Conservation (phyloP, 2,888 invertebrate species). For the Trachelus tabidus region DNA sequence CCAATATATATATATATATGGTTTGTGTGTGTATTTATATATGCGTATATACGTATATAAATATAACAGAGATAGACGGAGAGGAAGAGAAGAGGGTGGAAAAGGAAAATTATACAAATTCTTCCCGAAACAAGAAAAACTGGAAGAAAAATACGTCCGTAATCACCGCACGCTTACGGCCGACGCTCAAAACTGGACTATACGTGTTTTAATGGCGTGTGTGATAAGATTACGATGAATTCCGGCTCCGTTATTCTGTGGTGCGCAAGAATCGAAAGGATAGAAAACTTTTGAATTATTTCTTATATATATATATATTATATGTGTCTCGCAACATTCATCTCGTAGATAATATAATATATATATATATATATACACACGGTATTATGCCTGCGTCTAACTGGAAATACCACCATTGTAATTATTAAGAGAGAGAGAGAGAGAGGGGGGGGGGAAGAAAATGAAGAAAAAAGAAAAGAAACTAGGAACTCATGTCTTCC, state of each 20-base stretch:
- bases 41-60: too few relatives aligned
- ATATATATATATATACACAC: conserved; percentile 22
- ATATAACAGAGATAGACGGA: not conserved
- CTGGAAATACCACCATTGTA: too few relatives aligned
- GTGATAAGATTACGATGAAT: too few relatives aligned
- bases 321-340: too few relatives aligned
- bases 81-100: conserved; percentile 12
- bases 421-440: too few relatives aligned
- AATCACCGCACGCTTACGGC: not conserved
- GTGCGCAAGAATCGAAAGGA: conserved; percentile 38
- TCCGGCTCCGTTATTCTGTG: conserved; percentile 63
- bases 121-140: not conserved
- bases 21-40: too few relatives aligned
- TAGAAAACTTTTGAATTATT: conserved; percentile 30
- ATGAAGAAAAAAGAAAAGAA: conserved; percentile 22
- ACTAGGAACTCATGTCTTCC: conserved; percentile 48
- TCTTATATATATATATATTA: too few relatives aligned
- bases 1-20: not conserved
- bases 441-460: not conserved
- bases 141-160: conserved; percentile 20
- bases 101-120: not conserved
- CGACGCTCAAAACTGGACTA: not conserved
- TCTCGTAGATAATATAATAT: conserved; percentile 1
- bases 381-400: not conserved
- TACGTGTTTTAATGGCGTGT: not conserved